Conservation (phyloP, 2,113 vertebrate species). For the Caloenas nicobarica region DNA sequence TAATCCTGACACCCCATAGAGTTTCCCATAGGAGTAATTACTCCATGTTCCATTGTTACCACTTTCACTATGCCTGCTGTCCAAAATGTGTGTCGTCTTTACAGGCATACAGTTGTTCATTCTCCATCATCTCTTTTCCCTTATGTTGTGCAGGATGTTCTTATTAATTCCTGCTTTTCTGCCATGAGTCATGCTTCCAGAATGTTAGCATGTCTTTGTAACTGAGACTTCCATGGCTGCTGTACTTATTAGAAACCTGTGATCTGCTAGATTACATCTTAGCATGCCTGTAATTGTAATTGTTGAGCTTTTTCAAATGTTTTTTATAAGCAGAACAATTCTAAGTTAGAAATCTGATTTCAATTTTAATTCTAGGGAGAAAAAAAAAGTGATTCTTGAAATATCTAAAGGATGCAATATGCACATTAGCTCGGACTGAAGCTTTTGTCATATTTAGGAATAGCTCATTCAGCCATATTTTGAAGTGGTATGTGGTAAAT, state of each 20-base stretch:
- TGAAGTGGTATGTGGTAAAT: not conserved
- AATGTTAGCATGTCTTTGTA: not conserved
- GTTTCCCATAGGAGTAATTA: not conserved
- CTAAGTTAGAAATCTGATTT: not conserved
- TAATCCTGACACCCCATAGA: not conserved
- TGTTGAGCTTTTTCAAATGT: not conserved
- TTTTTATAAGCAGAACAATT: not conserved
- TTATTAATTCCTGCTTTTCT: not conserved
- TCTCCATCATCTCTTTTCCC: not conserved
- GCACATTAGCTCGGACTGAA: not conserved
- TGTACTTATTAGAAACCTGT: not conserved
- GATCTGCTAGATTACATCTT: not conserved
- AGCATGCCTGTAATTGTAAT: not conserved
- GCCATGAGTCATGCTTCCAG: not conserved
- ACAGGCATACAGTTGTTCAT: not conserved
- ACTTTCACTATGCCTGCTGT: not conserved
- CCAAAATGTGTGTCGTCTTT: not conserved
- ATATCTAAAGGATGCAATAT: not conserved
- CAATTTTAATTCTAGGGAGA: not conserved
- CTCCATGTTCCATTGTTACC: not conserved
- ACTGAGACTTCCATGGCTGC: not conserved
- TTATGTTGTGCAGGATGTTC: not conserved
- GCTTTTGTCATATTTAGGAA: not conserved
- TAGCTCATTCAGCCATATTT: not conserved
- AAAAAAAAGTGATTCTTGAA: not conserved